Conservation (phyloP, 2,888 invertebrate species). For the Melinopterus prodromus region DNA sequence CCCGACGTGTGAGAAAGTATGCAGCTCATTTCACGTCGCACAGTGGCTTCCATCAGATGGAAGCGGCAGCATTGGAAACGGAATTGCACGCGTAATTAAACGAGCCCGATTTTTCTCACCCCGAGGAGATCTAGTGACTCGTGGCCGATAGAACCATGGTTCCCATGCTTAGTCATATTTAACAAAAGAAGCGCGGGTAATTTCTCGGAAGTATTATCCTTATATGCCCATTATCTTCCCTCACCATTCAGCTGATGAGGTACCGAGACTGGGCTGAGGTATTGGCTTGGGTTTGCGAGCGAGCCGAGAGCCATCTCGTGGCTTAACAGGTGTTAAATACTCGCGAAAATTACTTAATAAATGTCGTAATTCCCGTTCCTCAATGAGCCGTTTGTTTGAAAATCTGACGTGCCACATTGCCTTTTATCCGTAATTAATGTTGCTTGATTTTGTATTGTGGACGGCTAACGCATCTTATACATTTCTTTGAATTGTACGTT, state of each 20-base stretch:
- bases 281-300: slow-evolving; percentile 16
- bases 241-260: slow-evolving; percentile 31
- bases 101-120: no score
- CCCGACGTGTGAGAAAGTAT: no score
- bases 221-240: slow-evolving; percentile 40
- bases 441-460: not conserved
- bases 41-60: no score
- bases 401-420: not conserved
- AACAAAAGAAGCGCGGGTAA: slow-evolving; percentile 42
- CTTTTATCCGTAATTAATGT: not conserved
- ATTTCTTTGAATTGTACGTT: slow-evolving; percentile 4
- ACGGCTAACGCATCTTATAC: not conserved
- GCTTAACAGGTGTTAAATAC: slow-evolving; percentile 36
- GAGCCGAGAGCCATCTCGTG: not conserved
- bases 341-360: slow-evolving; percentile 35
- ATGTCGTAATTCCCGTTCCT: slow-evolving; percentile 29
- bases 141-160: slow-evolving; percentile 18
- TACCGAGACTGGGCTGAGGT: slow-evolving; percentile 11
- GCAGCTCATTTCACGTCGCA: no score
- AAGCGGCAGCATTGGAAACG: no score
- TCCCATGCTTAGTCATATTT: slow-evolving; percentile 45
- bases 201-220: slow-evolving; percentile 42
- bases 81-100: no score
- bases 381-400: slow-evolving; percentile 4
- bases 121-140: no score